Conservation (phyloP, 1,140 invertebrate species). For the Tetramorium alpestre region DNA sequence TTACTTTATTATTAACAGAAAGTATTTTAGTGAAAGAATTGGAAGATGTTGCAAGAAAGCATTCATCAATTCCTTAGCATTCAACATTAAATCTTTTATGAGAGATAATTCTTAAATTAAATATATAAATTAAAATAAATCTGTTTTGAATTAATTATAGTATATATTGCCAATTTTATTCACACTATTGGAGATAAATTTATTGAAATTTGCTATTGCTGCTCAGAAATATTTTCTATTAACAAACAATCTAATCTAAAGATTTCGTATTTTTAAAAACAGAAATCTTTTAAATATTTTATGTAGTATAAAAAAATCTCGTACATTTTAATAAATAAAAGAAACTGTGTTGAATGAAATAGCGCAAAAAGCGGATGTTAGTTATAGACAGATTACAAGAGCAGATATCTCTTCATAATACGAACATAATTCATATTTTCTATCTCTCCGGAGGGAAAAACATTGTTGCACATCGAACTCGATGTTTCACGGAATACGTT, state of each 20-base stretch:
- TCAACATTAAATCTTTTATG: background rate
- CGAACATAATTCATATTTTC: slow-evolving; percentile 4
- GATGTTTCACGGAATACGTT: slow-evolving; percentile 58
- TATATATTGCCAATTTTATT: background rate
- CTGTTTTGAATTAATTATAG: background rate
- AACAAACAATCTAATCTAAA: background rate
- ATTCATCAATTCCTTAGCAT: background rate
- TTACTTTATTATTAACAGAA: background rate
- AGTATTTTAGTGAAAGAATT: background rate
- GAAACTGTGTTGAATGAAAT: background rate
- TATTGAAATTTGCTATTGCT: background rate
- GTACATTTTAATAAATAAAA: background rate
- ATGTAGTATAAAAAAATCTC: background rate
- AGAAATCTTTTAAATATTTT: background rate
- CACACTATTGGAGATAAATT: background rate
- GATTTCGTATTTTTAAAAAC: background rate
- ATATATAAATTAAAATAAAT: background rate
- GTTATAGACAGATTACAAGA: slow-evolving; percentile 33
- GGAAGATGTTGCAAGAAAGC: background rate
- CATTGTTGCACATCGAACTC: slow-evolving; percentile 32
- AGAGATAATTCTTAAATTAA: background rate
- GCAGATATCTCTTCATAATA: slow-evolving; percentile 60
- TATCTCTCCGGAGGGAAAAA: slow-evolving; percentile 13
- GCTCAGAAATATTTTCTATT: background rate
- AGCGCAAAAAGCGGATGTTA: background rate